Conservation (phyloP, 2,113 vertebrate genomes). For the Philantomba maxwellii region DNA sequence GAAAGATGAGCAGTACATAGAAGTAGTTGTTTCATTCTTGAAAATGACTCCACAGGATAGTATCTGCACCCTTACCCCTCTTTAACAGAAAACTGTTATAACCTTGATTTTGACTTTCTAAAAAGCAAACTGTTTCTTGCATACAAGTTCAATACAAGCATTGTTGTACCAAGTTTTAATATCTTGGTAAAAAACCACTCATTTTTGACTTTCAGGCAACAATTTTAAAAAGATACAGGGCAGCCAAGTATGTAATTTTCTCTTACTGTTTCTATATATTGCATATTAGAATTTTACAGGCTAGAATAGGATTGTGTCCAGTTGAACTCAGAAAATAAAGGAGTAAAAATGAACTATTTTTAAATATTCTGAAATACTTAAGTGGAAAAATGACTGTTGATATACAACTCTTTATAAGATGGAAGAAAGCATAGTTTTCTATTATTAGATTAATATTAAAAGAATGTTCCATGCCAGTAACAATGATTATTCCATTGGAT, state of each 20-base stretch:
- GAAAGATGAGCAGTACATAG: neutral
- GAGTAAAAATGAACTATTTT: neutral
- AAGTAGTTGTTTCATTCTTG: neutral
- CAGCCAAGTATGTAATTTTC: neutral
- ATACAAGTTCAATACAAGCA: neutral
- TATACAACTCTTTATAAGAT: neutral
- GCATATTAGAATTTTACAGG: neutral
- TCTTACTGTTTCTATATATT: neutral
- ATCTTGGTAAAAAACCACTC: neutral
- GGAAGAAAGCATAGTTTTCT: neutral
- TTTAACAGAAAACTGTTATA: neutral
- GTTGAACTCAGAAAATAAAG: neutral
- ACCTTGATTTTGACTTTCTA: neutral
- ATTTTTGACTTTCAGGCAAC: neutral
- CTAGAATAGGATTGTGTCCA: neutral
- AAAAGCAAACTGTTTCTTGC: neutral
- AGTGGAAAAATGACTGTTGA: neutral
- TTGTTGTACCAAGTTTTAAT: neutral
- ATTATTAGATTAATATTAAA: neutral
- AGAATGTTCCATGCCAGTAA: neutral
- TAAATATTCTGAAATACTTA: neutral
- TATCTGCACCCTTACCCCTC: rapidly evolving
- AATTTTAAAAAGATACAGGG: neutral
- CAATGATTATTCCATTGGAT: neutral
- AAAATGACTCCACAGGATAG: neutral